These are phyloP conservation scores for Xestia sexstrigata DNA, from an alignment of 2,888 invertebrate species.

Conservation along the genomic window DNA sequence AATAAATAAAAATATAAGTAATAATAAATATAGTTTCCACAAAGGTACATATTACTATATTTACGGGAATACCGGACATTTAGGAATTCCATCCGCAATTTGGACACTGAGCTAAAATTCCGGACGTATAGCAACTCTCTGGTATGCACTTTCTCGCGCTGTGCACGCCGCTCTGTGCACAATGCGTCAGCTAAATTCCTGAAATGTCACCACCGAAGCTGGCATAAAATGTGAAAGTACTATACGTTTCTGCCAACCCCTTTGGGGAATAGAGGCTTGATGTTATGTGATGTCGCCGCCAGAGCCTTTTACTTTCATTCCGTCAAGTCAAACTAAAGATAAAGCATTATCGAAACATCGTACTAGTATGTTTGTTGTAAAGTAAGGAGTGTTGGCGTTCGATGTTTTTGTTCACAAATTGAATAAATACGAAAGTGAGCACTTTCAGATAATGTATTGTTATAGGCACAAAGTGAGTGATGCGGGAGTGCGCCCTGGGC, in stretches of 20 bases:
- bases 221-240: not conserved
- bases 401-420: conserved; percentile 16
- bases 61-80: no score
- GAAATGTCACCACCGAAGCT: not conserved
- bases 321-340: not conserved
- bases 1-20: no score
- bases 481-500: not conserved
- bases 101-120: no score
- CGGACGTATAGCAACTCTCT: no score
- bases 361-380: conserved; percentile 13
- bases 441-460: conserved; percentile 21
- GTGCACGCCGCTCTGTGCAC: not conserved
- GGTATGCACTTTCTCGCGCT: no score
- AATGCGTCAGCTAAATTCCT: not conserved
- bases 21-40: no score
- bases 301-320: not conserved
- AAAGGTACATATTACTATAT: no score
- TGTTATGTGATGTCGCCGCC: not conserved
- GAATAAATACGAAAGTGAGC: conserved; percentile 11
- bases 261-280: not conserved
- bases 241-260: not conserved
- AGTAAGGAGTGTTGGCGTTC: not conserved
- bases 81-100: no score
- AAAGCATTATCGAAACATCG: not conserved
- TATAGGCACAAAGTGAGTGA: not conserved